phyloP scores from a whole-genome alignment of 2,113 vertebrate genomes.

The Thunnus maccoyii region DNA sequence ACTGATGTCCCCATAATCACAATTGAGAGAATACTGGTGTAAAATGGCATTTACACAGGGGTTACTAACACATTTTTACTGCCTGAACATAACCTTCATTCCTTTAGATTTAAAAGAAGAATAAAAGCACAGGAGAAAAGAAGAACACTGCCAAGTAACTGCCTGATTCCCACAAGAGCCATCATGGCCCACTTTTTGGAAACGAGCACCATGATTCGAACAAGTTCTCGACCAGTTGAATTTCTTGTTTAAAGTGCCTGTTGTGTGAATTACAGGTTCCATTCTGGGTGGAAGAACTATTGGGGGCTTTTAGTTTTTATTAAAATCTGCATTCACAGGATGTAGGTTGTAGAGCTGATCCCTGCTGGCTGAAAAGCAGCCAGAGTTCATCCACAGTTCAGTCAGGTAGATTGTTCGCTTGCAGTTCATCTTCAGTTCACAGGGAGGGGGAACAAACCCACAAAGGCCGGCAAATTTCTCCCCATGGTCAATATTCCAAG shows the following conservation, averaged over 20 bases:
- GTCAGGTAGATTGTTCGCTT: conserved; percentile 69
- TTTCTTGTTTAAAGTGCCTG: conserved; percentile 21
- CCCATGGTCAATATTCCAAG: conserved; percentile 76
- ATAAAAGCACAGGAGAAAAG: conserved; percentile 26
- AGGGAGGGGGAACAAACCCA: conserved; percentile 45
- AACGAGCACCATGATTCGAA: neutral
- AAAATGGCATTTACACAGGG: neutral
- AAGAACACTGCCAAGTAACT: conserved; percentile 33
- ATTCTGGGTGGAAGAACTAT: neutral
- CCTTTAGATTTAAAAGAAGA: conserved; percentile 23
- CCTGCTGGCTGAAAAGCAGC: conserved; percentile 57
- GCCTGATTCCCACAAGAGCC: conserved; percentile 17
- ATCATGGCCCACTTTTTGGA: conserved; percentile 23
- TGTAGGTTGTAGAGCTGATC: conserved; percentile 46
- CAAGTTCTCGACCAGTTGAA: conserved; percentile 25
- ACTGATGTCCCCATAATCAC: conserved; percentile 5
- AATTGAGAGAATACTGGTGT: neutral
- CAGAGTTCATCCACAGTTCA: conserved; percentile 74
- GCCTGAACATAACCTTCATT: neutral
- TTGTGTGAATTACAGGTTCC: conserved; percentile 25
- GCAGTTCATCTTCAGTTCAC: conserved; percentile 63
- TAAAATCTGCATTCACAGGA: conserved; percentile 50
- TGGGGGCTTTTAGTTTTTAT: conserved; percentile 52
- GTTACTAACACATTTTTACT: conserved; percentile 23
- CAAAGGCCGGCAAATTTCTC: conserved; percentile 73